Conservation (phyloP, 2,797 vertebrate species). For the Lycodopsis pacificus region DNA sequence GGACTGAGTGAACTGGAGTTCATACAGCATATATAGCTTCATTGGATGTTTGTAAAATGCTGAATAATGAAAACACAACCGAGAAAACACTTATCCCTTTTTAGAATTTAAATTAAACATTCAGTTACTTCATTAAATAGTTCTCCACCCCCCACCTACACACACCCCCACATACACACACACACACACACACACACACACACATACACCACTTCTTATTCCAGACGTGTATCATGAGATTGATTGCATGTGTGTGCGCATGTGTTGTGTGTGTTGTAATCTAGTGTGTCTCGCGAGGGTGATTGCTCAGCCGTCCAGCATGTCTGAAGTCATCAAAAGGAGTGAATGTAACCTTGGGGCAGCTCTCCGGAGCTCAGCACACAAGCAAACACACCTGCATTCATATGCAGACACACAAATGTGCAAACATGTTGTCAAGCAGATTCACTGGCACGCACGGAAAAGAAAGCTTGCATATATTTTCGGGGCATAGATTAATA, state of each 20-base stretch:
- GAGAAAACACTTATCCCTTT: neutral
- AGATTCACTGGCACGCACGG: neutral
- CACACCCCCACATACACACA: neutral
- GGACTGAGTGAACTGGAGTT: neutral
- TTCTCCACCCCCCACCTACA: neutral
- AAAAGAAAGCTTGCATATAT: neutral
- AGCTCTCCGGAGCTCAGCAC: slow-evolving; percentile 37
- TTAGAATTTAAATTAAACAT: slow-evolving; percentile 3
- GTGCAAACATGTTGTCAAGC: slow-evolving; percentile 5
- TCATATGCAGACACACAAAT: slow-evolving; percentile 9
- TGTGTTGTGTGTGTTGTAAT: slow-evolving; percentile 47
- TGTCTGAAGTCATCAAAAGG: slow-evolving; percentile 78
- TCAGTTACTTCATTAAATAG: slow-evolving; percentile 35
- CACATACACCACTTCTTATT: slow-evolving; percentile 56
- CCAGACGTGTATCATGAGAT: slow-evolving; percentile 62
- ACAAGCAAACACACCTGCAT: slow-evolving; percentile 17
- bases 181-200: slow-evolving; percentile 27
- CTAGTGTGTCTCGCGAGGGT: slow-evolving; percentile 66
- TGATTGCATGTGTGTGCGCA: slow-evolving; percentile 52
- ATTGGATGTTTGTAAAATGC: slow-evolving; percentile 3
- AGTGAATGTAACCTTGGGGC: slow-evolving; percentile 77
- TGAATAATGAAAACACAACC: neutral
- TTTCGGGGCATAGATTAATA: slow-evolving; percentile 32
- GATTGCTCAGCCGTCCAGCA: slow-evolving; percentile 74
- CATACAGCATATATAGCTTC: neutral